Percentiles rank a stretch among this genome's conserved stretches.
Evolutionary conservation across 1,140 invertebrate genomes (phyloP).

Genomic region (Protaetia brevitarsis): DNA sequence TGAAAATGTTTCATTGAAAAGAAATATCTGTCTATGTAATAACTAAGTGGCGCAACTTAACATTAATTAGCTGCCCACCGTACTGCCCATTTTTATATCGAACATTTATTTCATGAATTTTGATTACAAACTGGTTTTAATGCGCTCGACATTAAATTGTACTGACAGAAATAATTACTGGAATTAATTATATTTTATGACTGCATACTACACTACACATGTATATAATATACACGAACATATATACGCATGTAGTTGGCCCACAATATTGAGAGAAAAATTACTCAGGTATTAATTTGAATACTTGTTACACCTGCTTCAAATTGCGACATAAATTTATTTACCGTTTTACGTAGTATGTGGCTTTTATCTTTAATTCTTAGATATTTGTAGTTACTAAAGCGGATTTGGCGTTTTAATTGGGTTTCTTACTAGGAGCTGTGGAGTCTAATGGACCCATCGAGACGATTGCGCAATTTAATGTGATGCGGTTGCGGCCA

Average conservation of each 20-base stretch:
- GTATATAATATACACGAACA: not conserved
- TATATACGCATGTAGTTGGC: not conserved
- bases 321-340: conserved; percentile 6
- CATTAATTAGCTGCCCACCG: conserved; percentile 3
- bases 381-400: conserved; percentile 1
- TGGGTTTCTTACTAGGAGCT: not conserved
- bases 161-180: conserved; percentile 8
- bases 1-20: too few species aligned
- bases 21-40: too few species aligned
- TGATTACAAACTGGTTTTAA: conserved; percentile 6
- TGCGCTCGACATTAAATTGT: conserved; percentile 11
- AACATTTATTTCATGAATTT: conserved; percentile 3
- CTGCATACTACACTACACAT: not conserved
- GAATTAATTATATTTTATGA: conserved; percentile 12
- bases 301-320: not conserved
- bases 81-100: not conserved
- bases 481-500: too few species aligned
- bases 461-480: not conserved
- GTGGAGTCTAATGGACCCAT: not conserved
- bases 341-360: not conserved
- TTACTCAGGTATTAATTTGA: conserved; percentile 9
- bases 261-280: not conserved
- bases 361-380: not conserved
- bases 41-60: not conserved
- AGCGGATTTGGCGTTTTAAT: not conserved